These are phyloP conservation scores for Danio rerio DNA, from an alignment of 2,113 vertebrate species.

Conservation along the genomic window GRCz12tu NC_133177.1:50011001-50011500, in stretches of 20 bases:
- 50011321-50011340: not conserved
- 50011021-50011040: too few relatives aligned
- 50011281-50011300: not conserved
- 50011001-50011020: too few relatives aligned
- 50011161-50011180: too few relatives aligned
- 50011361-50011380: not conserved
- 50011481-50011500: conserved; percentile 2
- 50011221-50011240: not conserved
- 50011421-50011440: not conserved
- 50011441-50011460: conserved; percentile 12
- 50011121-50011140: too few relatives aligned
- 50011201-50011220: too few relatives aligned
- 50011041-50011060: too few relatives aligned
- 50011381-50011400: not conserved
- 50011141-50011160: too few relatives aligned
- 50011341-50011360: conserved; percentile 12
- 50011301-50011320: not conserved
- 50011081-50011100: too few relatives aligned
- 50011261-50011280: not conserved
- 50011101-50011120: too few relatives aligned
- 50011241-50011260: not conserved
- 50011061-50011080: too few relatives aligned
- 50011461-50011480: not conserved
- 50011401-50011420: conserved; percentile 7
- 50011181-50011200: too few relatives aligned